A percentile compares a stretch with the other conserved stretches of the same genome.
Conservation (phyloP, 2,888 invertebrate genomes). For the Spicauda simplicius region DNA sequence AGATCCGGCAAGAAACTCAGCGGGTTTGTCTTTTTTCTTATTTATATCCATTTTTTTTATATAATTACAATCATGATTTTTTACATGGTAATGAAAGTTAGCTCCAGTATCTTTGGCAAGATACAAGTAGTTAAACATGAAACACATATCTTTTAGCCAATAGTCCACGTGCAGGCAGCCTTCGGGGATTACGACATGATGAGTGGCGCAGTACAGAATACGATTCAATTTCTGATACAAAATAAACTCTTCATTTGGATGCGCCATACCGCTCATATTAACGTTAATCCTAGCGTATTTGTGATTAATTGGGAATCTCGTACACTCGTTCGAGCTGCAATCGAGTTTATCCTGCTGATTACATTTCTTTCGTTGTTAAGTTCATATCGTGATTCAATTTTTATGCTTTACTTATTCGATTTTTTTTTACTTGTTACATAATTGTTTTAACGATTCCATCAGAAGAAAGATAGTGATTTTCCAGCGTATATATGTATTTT, state of each 20-base stretch:
- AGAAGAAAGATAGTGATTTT: too few species aligned
- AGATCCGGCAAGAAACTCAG: too few species aligned
- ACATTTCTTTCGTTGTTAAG: neutral
- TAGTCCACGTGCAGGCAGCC: neutral
- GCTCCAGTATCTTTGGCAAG: too few species aligned
- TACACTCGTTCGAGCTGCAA: neutral
- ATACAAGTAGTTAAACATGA: too few species aligned
- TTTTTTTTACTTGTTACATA: too few species aligned
- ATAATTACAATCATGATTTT: too few species aligned
- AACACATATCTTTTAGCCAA: too few species aligned
- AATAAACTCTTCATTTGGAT: conserved; percentile 30
- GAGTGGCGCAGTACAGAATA: conserved; percentile 32
- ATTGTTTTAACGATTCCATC: too few species aligned
- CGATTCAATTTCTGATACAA: conserved; percentile 36
- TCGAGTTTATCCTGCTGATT: neutral
- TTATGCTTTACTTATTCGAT: neutral
- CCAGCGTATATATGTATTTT: too few species aligned
- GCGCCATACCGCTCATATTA: conserved; percentile 30
- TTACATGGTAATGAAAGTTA: too few species aligned
- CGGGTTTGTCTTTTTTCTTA: too few species aligned
- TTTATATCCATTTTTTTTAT: too few species aligned
- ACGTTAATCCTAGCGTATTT: conserved; percentile 27
- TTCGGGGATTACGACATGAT: conserved; percentile 30
- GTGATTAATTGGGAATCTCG: conserved; percentile 15
- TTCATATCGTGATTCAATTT: neutral